Base-by-base conservation (phyloP, 1,140 invertebrate genomes). In the Ceratitis capitata region DNA sequence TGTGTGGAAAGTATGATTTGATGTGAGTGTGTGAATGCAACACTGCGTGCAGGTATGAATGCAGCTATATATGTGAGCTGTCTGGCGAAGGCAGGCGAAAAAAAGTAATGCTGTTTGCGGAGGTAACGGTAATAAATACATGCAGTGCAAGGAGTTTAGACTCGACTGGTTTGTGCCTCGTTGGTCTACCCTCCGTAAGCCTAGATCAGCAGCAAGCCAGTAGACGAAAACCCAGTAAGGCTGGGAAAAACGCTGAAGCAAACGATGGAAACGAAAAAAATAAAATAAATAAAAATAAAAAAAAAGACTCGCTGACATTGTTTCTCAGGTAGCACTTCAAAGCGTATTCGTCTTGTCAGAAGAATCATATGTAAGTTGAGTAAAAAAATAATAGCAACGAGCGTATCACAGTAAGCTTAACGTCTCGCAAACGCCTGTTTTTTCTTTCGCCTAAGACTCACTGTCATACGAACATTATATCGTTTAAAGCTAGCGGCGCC, bases 371-470 rank as follows among this genome's bases (percentile, higher is more conserved):
- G 39, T 23, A 78, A 78, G 69, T 42, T 45, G 69, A 23, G 39
- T 10, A 78, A 78, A 78, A 45, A 78, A 45, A 45, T n/a, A 78
- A 78, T n/a, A n/a, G n/a, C n/a, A n/a, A n/a, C n/a, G n/a, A n/a
- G n/a, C n/a, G n/a, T n/a, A 45, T 78, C 69, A 45, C 42, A 45
- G 42, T 29, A 42, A 47, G 39, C 35, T 10, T n/a, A 23, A 39
- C 39, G 35, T 4, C 64, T 26, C 3, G 32, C 64, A 42, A 16
- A 14, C 58, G 26, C 29, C 61, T 69, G 32, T 2, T 9, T 19
- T 74, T n/a, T n/a, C n/a, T n/a, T n/a, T 14, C n/a, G 64, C 39
- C 29, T n/a, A 74, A 23, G 39, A 78, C 32, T 45, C 19, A 19
- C 23, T 64, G 61, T 45, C 16, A 19, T n/a, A 39, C 12, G n/a